Percentiles rank a stretch among this genome's conserved stretches.
Evolutionary conservation across 2,113 vertebrate genomes (phyloP).

Genomic region (Protomyctophum bolini): DNA sequence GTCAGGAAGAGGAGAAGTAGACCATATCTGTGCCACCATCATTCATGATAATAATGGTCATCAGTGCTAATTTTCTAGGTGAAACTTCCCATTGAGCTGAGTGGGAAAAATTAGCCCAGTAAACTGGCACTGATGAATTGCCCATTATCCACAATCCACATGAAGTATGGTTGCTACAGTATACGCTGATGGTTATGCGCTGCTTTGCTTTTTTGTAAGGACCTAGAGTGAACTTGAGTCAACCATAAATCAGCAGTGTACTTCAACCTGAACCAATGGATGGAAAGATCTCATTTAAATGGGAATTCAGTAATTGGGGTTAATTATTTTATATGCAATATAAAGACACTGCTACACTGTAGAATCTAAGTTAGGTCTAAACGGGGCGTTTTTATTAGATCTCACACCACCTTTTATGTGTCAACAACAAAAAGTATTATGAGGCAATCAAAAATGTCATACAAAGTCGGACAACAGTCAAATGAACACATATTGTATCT

Average conservation of each 20-base stretch:
- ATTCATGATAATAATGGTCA: background rate
- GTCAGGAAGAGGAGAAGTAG: background rate
- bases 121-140: background rate
- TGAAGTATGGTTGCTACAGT: background rate
- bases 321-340: too few relatives aligned
- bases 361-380: too few relatives aligned
- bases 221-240: background rate
- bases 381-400: too few relatives aligned
- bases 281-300: background rate
- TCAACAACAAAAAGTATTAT: too few relatives aligned
- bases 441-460: too few relatives aligned
- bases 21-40: background rate
- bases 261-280: background rate
- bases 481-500: too few relatives aligned
- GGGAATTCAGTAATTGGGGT: too few relatives aligned
- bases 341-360: too few relatives aligned
- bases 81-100: background rate
- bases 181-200: background rate
- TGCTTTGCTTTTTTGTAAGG: background rate
- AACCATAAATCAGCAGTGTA: background rate
- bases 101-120: background rate
- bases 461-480: too few relatives aligned
- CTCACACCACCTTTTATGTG: too few relatives aligned
- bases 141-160: background rate
- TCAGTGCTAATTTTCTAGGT: background rate